These are phyloP conservation scores for Phytoseiulus persimilis DNA, from an alignment of 2,888 invertebrate genomes.

Conservation along the genomic window DNA sequence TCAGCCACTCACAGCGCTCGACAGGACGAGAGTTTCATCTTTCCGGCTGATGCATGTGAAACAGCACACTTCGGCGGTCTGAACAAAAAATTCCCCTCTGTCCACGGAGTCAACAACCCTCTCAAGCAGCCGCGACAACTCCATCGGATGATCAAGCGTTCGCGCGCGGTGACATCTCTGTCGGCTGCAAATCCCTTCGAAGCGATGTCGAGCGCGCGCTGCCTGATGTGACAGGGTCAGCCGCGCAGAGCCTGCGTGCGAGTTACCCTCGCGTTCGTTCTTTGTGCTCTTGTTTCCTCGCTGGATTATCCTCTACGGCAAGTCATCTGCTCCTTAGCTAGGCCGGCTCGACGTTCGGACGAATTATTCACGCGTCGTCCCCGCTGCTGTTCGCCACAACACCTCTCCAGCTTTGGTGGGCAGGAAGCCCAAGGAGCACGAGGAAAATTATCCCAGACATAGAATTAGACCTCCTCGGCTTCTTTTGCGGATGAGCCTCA, in stretches of 20 bases:
- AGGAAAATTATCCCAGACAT: neutral
- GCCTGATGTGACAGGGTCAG: neutral
- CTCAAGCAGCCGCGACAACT: neutral
- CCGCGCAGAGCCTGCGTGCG: neutral
- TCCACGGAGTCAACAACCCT: neutral
- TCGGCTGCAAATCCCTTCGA: neutral
- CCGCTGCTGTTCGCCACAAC: neutral
- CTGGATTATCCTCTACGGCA: neutral
- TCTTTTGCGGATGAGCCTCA: too few species aligned
- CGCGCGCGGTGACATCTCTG: neutral
- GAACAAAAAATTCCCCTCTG: neutral
- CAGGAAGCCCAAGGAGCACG: neutral
- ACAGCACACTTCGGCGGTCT: neutral
- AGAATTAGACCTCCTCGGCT: too few species aligned
- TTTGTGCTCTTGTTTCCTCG: neutral
- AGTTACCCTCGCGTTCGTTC: neutral
- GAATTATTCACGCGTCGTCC: neutral
- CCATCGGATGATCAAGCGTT: neutral
- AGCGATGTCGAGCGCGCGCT: neutral
- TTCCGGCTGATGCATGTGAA: neutral
- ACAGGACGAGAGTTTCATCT: neutral
- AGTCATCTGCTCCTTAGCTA: neutral
- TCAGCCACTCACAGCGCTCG: neutral
- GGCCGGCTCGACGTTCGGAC: neutral
- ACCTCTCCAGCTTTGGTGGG: neutral